Conservation (phyloP, 53 echinoderm and acorn worm genomes). For the Apostichopus leukothele region DNA sequence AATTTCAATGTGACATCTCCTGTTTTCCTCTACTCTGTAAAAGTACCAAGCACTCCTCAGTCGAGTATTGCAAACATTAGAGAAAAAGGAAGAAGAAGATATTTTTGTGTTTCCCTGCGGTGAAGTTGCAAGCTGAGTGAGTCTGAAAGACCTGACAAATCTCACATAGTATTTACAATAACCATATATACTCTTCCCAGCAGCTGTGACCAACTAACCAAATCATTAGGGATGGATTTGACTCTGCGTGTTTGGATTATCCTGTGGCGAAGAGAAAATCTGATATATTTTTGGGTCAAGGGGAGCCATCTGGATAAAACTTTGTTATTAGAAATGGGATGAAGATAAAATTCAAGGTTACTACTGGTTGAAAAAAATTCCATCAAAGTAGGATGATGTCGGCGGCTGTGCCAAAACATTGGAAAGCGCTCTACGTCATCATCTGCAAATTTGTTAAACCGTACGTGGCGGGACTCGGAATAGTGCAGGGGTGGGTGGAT, state of each 20-base stretch:
- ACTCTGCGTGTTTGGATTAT: constrained; percentile 8
- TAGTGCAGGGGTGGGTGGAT: too few species aligned
- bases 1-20: too few species aligned
- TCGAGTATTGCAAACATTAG: background rate
- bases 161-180: background rate
- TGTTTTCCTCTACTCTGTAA: too few species aligned
- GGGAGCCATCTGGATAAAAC: background rate
- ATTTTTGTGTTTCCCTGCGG: background rate
- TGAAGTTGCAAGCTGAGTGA: background rate
- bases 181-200: background rate
- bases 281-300: constrained; percentile 15
- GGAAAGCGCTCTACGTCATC: too few species aligned
- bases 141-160: too few species aligned
- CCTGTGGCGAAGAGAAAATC: background rate
- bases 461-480: too few species aligned
- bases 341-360: background rate
- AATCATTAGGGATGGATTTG: constrained; percentile 6
- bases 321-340: background rate
- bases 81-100: background rate
- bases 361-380: too few species aligned
- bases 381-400: too few species aligned
- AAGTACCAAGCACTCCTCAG: too few species aligned
- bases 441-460: too few species aligned
- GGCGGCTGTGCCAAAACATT: too few species aligned
- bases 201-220: background rate